A percentile compares a stretch with the other conserved stretches of the same genome.
These are phyloP conservation scores for Amphiduros pacificus DNA, from an alignment of 2,888 invertebrate species.

Conservation along the genomic window DNA sequence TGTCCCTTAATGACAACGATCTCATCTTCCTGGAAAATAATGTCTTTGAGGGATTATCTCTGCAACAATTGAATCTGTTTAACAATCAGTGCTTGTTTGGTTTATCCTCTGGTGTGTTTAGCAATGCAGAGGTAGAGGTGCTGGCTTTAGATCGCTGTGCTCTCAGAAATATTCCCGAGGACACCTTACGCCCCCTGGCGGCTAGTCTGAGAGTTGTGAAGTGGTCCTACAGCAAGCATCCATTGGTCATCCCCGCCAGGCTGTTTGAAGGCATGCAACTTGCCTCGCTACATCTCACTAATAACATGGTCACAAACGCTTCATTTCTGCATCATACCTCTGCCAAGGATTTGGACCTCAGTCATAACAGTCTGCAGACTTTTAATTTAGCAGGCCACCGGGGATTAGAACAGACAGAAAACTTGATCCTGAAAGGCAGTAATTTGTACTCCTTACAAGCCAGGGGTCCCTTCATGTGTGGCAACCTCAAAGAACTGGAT, in stretches of 20 bases:
- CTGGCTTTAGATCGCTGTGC: constrained; percentile 5
- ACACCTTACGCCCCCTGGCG: constrained; percentile 4
- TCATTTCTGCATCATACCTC: neutral
- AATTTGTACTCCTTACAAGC: neutral
- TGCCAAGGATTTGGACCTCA: constrained; percentile 3
- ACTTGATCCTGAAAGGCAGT: neutral
- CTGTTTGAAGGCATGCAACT: constrained; percentile 3
- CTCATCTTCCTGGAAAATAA: neutral
- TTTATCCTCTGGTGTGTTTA: constrained; percentile 1
- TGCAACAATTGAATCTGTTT: constrained; percentile 3
- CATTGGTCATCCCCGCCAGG: neutral
- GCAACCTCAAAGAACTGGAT: constrained; percentile 7
- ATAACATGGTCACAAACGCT: constrained; percentile 3
- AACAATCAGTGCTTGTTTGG: constrained; percentile 3
- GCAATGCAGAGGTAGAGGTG: neutral
- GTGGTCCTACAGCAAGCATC: constrained; percentile 5
- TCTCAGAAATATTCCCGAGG: neutral
- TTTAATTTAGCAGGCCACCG: neutral
- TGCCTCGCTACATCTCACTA: neutral
- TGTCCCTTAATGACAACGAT: constrained; percentile 8
- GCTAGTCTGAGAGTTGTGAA: constrained; percentile 1
- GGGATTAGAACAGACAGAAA: constrained; percentile 9
- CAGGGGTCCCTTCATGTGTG: neutral
- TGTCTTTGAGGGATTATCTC: neutral
- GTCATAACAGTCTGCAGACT: neutral